Conservation (phyloP, 2,888 invertebrate genomes). For the Dolomedes plantarius region DNA sequence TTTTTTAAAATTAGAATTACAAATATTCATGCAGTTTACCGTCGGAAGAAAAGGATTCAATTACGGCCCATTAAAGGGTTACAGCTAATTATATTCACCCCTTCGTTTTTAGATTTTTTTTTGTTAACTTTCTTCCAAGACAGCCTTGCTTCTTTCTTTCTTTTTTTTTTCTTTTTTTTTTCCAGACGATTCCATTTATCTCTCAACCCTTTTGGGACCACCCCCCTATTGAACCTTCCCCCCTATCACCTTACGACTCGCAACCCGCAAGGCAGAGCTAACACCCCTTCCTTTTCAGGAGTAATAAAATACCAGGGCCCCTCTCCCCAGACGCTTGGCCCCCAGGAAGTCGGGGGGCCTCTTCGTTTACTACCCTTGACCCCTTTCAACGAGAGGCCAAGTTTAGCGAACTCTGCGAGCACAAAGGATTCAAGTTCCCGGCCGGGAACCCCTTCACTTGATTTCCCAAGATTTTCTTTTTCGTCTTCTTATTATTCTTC, state of each 20-base stretch:
- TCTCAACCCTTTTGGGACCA: background rate
- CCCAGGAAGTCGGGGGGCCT: conserved; percentile 15
- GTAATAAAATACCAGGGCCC: background rate
- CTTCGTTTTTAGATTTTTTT: too few relatives aligned
- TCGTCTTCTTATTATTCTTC: background rate
- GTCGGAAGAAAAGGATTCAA: too few relatives aligned
- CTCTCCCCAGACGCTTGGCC: background rate
- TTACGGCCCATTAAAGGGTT: too few relatives aligned
- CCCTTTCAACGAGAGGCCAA: conserved; percentile 1
- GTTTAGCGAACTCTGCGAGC: conserved; percentile 30
- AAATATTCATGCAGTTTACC: too few relatives aligned
- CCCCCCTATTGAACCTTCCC: background rate
- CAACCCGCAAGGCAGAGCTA: background rate
- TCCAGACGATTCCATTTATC: background rate
- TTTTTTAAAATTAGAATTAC: too few relatives aligned
- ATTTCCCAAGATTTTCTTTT: background rate
- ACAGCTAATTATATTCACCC: too few relatives aligned
- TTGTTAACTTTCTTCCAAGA: background rate
- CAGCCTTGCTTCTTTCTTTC: background rate
- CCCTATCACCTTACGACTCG: conserved; percentile 3
- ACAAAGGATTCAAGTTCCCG: conserved; percentile 32
- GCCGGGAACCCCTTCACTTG: background rate
- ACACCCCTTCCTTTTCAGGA: background rate
- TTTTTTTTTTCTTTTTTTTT: too few relatives aligned
- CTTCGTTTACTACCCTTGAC: conserved; percentile 2